A percentile compares a stretch with the other conserved stretches of the same genome.
Evolutionary conservation across 2,888 invertebrate species (phyloP).

Genomic region (Drosophila yooni): DNA sequence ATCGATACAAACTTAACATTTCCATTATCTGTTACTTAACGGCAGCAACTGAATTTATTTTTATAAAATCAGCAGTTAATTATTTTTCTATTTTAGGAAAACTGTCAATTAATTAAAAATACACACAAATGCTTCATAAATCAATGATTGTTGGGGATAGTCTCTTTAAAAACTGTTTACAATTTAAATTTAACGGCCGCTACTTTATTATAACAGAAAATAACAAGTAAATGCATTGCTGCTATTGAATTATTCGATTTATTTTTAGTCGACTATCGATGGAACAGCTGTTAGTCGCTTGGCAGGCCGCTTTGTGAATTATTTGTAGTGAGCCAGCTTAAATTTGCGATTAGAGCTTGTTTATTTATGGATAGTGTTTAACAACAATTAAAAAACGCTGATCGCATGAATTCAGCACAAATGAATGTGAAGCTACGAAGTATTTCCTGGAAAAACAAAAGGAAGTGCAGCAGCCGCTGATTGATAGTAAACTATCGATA

Average conservation of each 20-base stretch:
- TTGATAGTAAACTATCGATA: not conserved
- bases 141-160: no score
- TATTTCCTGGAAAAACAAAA: not conserved
- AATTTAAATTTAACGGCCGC: not conserved
- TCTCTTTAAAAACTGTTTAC: not conserved
- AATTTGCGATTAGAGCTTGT: not conserved
- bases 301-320: not conserved
- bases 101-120: not conserved
- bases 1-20: conserved; percentile 16
- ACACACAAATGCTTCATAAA: not conserved
- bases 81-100: not conserved
- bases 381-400: not conserved
- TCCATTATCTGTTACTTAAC: conserved; percentile 21
- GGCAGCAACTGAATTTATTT: not conserved
- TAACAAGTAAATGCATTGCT: not conserved
- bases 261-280: not conserved
- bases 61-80: not conserved
- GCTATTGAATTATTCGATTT: conserved; percentile 15
- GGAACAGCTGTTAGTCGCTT: not conserved
- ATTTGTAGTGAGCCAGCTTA: not conserved
- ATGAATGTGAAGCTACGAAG: not conserved
- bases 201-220: not conserved
- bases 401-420: not conserved
- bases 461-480: not conserved
- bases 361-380: not conserved